A percentile compares a stretch with the other conserved stretches of the same genome.
Conservation (phyloP, 2,113 vertebrate species). For the Prionailurus viverrinus region DNA sequence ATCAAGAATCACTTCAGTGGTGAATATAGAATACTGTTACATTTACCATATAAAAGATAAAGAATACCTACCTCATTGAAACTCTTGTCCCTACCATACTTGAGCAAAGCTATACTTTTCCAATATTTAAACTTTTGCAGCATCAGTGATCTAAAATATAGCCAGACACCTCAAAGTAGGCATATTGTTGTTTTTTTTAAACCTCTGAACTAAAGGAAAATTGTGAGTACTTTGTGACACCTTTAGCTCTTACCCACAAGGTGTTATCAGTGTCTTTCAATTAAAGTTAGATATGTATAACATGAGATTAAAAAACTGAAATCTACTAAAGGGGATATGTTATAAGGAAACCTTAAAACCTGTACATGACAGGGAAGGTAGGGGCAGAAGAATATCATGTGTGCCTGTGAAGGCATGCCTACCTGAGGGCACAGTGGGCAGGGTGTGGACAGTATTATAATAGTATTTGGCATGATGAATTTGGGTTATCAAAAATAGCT, state of each 20-base stretch:
- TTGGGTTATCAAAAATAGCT: not conserved
- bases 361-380: not conserved
- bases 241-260: not conserved
- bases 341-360: not conserved
- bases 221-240: not conserved
- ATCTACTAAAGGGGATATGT: not conserved
- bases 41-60: not conserved
- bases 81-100: not conserved
- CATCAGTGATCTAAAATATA: not conserved
- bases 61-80: not conserved
- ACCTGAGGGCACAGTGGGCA: not conserved
- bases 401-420: accelerated
- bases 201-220: not conserved
- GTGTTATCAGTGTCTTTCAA: not conserved
- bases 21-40: not conserved
- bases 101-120: not conserved
- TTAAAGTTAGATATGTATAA: not conserved
- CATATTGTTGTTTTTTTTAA: not conserved
- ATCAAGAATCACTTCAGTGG: not conserved
- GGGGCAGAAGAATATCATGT: no score
- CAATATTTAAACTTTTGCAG: not conserved
- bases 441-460: not conserved
- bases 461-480: not conserved
- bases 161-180: not conserved
- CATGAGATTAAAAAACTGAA: not conserved